Percentiles rank a stretch among this genome's conserved stretches.
Evolutionary conservation across 1,140 invertebrate species (phyloP).

Genomic region (Lethocerus indicus): DNA sequence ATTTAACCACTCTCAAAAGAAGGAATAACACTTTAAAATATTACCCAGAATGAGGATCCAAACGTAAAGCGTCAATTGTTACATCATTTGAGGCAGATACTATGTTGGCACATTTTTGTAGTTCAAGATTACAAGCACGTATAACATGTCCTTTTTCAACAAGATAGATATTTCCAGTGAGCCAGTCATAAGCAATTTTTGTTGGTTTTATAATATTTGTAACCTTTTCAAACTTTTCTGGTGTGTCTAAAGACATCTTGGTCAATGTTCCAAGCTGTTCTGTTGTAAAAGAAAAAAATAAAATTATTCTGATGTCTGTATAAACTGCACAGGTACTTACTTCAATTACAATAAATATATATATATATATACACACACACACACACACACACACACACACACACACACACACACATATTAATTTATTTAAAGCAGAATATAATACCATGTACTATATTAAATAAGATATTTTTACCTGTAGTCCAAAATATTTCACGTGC

Average conservation of each 20-base stretch:
- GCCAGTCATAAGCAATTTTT: conserved; percentile 19
- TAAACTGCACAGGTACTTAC: no score
- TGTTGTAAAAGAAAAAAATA: no score
- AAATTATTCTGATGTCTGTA: no score
- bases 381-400: no score
- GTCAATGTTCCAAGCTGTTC: background rate
- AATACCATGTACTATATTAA: no score
- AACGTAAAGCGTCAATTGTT: conserved; percentile 16
- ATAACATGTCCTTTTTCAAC: conserved; percentile 12
- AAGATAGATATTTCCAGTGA: conserved; percentile 20
- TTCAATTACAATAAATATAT: no score
- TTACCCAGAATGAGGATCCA: conserved; percentile 20
- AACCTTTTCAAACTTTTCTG: background rate
- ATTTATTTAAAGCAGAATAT: no score
- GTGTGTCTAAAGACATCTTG: background rate
- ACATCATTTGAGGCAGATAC: conserved; percentile 8
- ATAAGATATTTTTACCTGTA: conserved; percentile 35
- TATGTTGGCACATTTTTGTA: conserved; percentile 13
- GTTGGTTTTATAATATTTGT: conserved; percentile 13
- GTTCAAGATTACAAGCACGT: conserved; percentile 13
- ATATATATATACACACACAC: no score
- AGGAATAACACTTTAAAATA: conserved; percentile 12
- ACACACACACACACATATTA: no score
- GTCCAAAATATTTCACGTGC: conserved; percentile 19
- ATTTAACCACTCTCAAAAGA: no score